A percentile compares a stretch with the other conserved stretches of the same genome.
Evolutionary conservation across 2,888 invertebrate species (phyloP).

Genomic region (Cyrtodaria siliqua): DNA sequence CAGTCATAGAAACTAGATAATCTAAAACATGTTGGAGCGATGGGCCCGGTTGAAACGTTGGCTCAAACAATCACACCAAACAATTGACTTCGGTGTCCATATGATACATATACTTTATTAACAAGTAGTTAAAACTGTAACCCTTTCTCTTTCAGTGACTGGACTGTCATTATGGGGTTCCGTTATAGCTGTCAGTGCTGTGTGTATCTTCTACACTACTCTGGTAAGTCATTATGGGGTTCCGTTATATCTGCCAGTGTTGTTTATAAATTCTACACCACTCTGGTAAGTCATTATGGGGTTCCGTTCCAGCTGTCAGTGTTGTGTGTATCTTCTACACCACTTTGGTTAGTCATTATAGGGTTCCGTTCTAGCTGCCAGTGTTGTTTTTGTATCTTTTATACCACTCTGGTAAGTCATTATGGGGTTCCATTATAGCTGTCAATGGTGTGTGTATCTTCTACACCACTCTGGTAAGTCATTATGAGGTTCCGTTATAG

Average conservation of each 20-base stretch:
- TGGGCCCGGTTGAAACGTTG: too few relatives aligned
- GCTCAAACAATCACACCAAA: too few relatives aligned
- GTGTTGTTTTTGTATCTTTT: conserved; percentile 95
- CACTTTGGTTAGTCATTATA: conserved; percentile 93
- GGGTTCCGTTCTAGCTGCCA: conserved; percentile 92
- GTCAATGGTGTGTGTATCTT: conserved; percentile 95
- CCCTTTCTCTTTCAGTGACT: conserved; percentile 89
- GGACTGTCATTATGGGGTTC: conserved; percentile 93
- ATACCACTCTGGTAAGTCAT: conserved; percentile 94
- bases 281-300: conserved; percentile 92
- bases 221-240: too few relatives aligned
- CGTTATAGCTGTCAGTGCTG: conserved; percentile 92
- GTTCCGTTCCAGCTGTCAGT: conserved; percentile 93
- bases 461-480: conserved; percentile 94
- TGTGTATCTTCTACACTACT: conserved; percentile 97
- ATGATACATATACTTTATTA: too few relatives aligned
- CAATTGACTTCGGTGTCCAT: too few relatives aligned
- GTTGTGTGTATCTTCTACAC: conserved; percentile 96
- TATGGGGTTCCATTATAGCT: conserved; percentile 92
- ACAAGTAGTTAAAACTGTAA: too few relatives aligned
- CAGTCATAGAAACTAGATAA: too few relatives aligned
- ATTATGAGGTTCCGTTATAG: too few relatives aligned
- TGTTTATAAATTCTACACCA: too few relatives aligned
- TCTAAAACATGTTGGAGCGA: too few relatives aligned
- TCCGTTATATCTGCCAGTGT: too few relatives aligned